Conservation (phyloP, 2,797 vertebrate species). For the Momotus momota region DNA sequence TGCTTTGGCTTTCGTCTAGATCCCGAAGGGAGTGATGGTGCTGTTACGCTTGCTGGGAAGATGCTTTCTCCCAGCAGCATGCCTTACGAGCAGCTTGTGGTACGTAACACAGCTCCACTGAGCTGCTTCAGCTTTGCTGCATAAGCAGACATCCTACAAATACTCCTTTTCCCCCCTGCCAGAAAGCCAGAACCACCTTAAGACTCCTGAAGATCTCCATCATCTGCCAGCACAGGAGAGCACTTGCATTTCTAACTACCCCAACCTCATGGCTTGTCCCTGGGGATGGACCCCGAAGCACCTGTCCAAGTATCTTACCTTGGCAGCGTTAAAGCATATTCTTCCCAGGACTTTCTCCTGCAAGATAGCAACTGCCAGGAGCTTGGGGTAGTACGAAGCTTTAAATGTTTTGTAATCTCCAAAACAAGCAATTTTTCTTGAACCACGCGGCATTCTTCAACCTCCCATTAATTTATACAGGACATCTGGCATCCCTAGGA, state of each 20-base stretch:
- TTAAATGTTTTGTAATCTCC: neutral
- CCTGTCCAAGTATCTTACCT: neutral
- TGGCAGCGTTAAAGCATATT: neutral
- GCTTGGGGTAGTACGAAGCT: neutral
- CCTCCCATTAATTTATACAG: neutral
- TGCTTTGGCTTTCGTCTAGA: neutral
- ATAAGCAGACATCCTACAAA: neutral
- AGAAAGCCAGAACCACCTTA: neutral
- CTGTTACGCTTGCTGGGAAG: neutral
- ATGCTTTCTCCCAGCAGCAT: neutral
- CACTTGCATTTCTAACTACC: neutral
- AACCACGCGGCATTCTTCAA: neutral
- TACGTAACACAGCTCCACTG: neutral
- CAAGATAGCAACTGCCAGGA: neutral
- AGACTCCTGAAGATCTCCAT: neutral
- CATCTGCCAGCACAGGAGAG: neutral
- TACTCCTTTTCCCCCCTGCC: neutral
- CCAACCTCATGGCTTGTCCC: rapidly evolving
- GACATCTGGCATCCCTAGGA: neutral
- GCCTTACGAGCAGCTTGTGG: neutral
- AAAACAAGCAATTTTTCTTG: neutral
- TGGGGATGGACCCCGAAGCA: neutral
- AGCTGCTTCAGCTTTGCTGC: neutral
- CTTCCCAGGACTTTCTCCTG: neutral
- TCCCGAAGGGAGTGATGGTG: neutral